Percentiles rank a stretch among this genome's conserved stretches.
Conservation (phyloP, 2,888 invertebrate genomes). For the Leptothorax acervorum region DNA sequence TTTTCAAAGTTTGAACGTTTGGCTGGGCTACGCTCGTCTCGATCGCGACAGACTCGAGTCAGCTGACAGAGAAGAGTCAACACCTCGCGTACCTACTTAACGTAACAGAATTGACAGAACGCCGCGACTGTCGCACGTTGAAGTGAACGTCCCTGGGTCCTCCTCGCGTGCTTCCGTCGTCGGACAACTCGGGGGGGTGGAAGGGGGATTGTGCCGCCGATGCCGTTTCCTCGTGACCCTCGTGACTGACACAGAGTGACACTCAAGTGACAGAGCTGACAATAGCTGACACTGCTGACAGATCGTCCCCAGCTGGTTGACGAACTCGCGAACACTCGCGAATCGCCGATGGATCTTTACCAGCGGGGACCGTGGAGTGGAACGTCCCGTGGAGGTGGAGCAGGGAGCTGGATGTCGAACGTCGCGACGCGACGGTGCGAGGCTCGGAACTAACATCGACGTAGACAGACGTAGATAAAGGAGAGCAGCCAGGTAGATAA, state of each 20-base stretch:
- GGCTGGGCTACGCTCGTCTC: not conserved
- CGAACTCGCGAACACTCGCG: not conserved
- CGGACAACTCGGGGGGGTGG: not conserved
- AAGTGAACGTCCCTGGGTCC: not conserved
- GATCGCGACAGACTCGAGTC: not conserved
- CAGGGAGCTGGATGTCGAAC: not conserved
- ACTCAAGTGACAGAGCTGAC: too few relatives aligned
- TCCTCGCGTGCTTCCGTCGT: not conserved
- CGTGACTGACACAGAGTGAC: not conserved
- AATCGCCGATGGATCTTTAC: not conserved
- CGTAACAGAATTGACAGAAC: conserved; percentile 1
- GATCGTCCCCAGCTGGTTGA: not conserved
- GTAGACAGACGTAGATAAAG: not conserved
- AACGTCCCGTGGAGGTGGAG: too few relatives aligned
- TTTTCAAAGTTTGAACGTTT: too few relatives aligned
- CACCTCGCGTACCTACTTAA: conserved; percentile 26
- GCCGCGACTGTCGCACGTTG: conserved; percentile 15
- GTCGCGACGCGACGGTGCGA: not conserved
- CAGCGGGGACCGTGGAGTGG: not conserved
- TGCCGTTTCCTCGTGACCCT: not conserved
- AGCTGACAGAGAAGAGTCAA: not conserved
- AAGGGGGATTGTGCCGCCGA: not conserved
- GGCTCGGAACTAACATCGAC: not conserved
- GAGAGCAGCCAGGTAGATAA: not conserved
- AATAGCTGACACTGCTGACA: too few relatives aligned